These are phyloP conservation scores for Pseudochaenichthys georgianus DNA, from an alignment of 2,797 vertebrate genomes.

Conservation along the genomic window DNA sequence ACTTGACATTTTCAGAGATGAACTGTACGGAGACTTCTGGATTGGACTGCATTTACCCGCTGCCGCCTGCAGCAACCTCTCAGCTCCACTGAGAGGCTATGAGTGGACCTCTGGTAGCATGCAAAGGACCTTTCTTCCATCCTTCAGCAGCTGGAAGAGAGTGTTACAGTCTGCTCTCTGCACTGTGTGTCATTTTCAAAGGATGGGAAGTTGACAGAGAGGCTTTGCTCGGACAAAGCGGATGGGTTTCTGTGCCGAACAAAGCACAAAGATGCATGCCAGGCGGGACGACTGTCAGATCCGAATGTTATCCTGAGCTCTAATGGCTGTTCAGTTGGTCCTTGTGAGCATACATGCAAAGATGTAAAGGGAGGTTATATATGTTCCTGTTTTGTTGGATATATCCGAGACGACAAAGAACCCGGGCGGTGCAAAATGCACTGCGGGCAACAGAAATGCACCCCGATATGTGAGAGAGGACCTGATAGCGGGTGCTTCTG, in stretches of 20 bases:
- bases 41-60: slow-evolving; percentile 82
- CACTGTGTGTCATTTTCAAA: slow-evolving; percentile 71
- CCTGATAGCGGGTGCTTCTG: slow-evolving; percentile 24
- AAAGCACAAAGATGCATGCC: slow-evolving; percentile 51
- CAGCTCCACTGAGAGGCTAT: slow-evolving; percentile 81
- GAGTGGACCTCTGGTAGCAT: slow-evolving; percentile 81
- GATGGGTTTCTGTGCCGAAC: slow-evolving; percentile 75
- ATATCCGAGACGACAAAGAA: slow-evolving; percentile 36
- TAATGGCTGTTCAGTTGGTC: slow-evolving; percentile 33
- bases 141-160: slow-evolving; percentile 73
- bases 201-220: slow-evolving; percentile 58
- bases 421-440: slow-evolving; percentile 45
- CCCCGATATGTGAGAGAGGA: background rate
- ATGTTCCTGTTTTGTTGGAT: slow-evolving; percentile 82
- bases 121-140: slow-evolving; percentile 54
- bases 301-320: slow-evolving; percentile 1
- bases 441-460: slow-evolving; percentile 66
- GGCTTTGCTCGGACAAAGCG: slow-evolving; percentile 43
- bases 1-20: slow-evolving; percentile 40
- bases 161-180: slow-evolving; percentile 53
- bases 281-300: slow-evolving; percentile 9
- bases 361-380: slow-evolving; percentile 78
- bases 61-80: slow-evolving; percentile 55
- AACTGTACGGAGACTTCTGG: slow-evolving; percentile 81
- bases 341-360: slow-evolving; percentile 83